Evolutionary conservation across 2,888 invertebrate genomes (phyloP).

Genomic region (Oligia latruncula): DNA sequence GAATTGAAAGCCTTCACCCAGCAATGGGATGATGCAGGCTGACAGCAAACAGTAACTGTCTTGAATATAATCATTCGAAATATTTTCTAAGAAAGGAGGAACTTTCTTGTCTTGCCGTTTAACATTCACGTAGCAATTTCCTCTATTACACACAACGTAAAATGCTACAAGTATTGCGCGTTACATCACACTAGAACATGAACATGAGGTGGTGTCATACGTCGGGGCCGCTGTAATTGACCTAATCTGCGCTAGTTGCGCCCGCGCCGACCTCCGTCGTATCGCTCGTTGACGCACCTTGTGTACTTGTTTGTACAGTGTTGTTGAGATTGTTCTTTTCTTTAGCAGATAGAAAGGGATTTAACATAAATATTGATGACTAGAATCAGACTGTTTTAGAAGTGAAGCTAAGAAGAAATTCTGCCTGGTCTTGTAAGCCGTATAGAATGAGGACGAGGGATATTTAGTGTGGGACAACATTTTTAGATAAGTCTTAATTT

Average conservation of each 20-base stretch:
- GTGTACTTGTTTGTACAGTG: constrained; percentile 6
- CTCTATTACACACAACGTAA: background rate
- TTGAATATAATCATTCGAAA: background rate
- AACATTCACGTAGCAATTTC: background rate
- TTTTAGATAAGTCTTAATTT: background rate
- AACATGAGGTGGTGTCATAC: constrained; percentile 54
- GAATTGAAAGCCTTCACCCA: background rate
- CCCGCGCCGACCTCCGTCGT: constrained; percentile 60
- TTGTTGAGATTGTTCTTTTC: constrained; percentile 5
- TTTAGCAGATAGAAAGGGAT: constrained; percentile 4
- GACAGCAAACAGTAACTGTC: background rate
- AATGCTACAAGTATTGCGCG: constrained; percentile 30
- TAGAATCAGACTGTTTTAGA: background rate
- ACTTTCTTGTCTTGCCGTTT: background rate
- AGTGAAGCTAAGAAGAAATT: background rate
- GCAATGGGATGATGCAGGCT: background rate
- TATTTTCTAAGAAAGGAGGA: background rate
- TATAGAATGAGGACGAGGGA: background rate
- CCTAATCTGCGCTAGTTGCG: constrained; percentile 68
- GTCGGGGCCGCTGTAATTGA: constrained; percentile 69
- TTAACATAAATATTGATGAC: background rate
- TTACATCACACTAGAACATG: constrained; percentile 56
- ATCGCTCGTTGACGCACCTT: constrained; percentile 54
- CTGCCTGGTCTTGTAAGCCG: background rate
- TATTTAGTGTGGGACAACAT: background rate